Evolutionary conservation across 2,113 vertebrate genomes (phyloP), one percentile per base, ranked within the genome.

Genomic region (Triplophysa siluroides): DNA sequence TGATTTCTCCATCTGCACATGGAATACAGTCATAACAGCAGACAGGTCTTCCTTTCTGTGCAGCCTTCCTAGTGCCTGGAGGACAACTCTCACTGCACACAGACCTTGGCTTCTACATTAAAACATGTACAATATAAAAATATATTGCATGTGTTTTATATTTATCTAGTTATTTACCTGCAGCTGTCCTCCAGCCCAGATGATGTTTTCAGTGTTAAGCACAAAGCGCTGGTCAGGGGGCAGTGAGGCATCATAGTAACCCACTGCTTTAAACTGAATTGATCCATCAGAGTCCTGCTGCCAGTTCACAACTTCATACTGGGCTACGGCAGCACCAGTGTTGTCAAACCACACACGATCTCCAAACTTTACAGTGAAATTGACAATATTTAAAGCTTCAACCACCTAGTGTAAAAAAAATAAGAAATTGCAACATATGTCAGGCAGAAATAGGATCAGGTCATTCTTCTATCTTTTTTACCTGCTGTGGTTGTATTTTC

Each of bases 341-440:
- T 79, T 86, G 64, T 93, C 92, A 79, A 93, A 93, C 88, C 89
- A 91, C 24, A 93, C 87, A 13, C 43, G 78, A 10, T 93, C 90
- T 3, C 86, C 89, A 0, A 85, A 87, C 19, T 86, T 91, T 1
- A 86, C 85, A 0, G 88, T 89, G 12, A 91, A 91, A 77, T 92
- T 88, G 0, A 93, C 91, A 41, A 63, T 68, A 76, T 61, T 66
- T 11, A 83, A 54, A 8, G 69, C 60, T 23, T 83, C 63, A 41
- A 87, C 78, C 0, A 89, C 80, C 91, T 91, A n/a, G 52, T 47
- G 11, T 69, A 70, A 0, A 76, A n/a, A n/a, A n/a, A n/a, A n/a
- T n/a, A n/a, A 29, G 29, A 29, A 0, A 29, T 29, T 29, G 3
- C 4, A 29, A 29, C 29, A 29, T 29, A 3, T 19, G 50, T 6